Evolutionary conservation across 2,888 invertebrate species (phyloP), one percentile per base, ranked within the genome.

Genomic region (Troglohyphantes excavatus): DNA sequence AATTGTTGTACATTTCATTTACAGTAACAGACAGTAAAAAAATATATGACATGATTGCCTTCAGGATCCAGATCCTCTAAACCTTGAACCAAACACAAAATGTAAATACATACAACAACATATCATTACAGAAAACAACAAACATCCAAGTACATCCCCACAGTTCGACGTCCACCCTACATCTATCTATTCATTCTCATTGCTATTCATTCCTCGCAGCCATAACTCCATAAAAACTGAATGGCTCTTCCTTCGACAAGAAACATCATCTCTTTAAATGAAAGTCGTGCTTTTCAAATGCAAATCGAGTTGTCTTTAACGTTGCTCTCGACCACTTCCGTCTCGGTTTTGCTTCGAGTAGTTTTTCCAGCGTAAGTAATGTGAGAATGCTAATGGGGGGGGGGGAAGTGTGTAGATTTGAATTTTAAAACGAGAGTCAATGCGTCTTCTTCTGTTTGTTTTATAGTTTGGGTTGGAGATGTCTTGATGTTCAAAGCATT

Each of bases 231-330:
- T 46, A 27, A 46, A 46, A 72, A 33, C 23, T 39, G 27, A 19
- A 46, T 72, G 72, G 13, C 7, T 26, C 63, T 63, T 23, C 26
- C 3, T 26, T 46, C 6, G 19, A 43, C 33, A 70, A 13, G 23
- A 13, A 53, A 23, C 43, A 72, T 72, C 11, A 23, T n/a, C 23
- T 46, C n/a, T 21, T 26, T 23, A 13, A 3, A 23, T 11, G n/a
- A 70, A 72, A 53, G 17, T 53, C 53, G 9, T 26, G 23, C 72
- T 27, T 46, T 72, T 72, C 23, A 72, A 39, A 72, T 72, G 72
- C 72, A 72, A 72, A 72, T 72, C 0, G 17, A n/a, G 39, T 19
- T 33, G 68, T 72, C 17, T 26, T 72, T 39, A 11, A 33, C 33
- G 2, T 2, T 21, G 11, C 33, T 33, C 59, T 59, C 5, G 17